Base-by-base conservation (phyloP, 2,113 vertebrate genomes). In the Callionymus lyra region DNA sequence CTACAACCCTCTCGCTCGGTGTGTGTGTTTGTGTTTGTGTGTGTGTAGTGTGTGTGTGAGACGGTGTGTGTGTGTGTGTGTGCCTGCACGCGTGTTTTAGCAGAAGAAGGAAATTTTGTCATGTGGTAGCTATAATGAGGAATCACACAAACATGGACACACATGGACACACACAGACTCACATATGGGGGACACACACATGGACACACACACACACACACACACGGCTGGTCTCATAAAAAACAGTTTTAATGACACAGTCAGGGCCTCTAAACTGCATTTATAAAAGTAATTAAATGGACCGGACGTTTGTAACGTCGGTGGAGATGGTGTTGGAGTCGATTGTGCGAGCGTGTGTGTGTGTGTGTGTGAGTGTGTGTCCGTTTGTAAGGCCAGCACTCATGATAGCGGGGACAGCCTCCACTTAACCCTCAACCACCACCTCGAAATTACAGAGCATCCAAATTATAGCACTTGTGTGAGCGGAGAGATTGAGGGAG, bases 201-300 rank as follows among this genome's bases (percentile, higher is more conserved):
- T 41, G 54, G 31, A 47, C 18, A 47, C 37, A 45, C 48, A 38
- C 19, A 12, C 36, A 14, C 38, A 39, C 44, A 57, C 34, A 47
- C 18, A 47, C 37, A 37, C 3, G 45, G 55, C 60, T 39, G 53
- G 45, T 58, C 45, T 63, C 68, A 60, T 40, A 77, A 79, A 77
- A 81, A 53, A 62, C 48, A 48, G 62, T 65, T 77, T 61, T 77
- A 81, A 82, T 78, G 72, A 79, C 78, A 75, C 59, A 68, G 53
- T 58, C 37, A 47, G 42, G 73, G 59, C 77, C 67, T 53, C 68
- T 78, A 83, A 80, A 77, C 76, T 77, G 65, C 66, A 76, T 84
- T 83, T 77, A 82, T 79, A 70, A 79, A 79, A 63, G 72, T 76
- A 82, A 80, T 84, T 80, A 84, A 84, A 84, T 56, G 57, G 50